These are phyloP conservation scores for Sabellastarte sp. DNA, from an alignment of 2,888 invertebrate species.

Conservation along the genomic window DNA sequence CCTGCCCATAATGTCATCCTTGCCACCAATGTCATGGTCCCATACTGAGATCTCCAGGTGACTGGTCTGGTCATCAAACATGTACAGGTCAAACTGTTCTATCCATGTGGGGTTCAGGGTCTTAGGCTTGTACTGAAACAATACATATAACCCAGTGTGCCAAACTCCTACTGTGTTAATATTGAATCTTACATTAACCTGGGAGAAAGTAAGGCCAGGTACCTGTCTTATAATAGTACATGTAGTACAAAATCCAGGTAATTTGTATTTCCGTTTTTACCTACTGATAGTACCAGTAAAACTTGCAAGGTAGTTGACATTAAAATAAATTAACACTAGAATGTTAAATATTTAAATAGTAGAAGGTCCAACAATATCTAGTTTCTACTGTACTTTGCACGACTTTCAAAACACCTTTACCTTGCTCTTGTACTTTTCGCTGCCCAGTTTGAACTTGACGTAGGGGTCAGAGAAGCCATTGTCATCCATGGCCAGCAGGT, in stretches of 20 bases:
- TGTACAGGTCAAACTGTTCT: slow-evolving; percentile 95
- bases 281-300: no score
- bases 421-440: slow-evolving; percentile 96
- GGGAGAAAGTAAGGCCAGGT: background rate
- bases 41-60: slow-evolving; percentile 87
- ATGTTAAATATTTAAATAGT: no score
- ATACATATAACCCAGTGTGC: no score
- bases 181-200: background rate
- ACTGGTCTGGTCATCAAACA: slow-evolving; percentile 92
- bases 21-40: slow-evolving; percentile 81
- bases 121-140: slow-evolving; percentile 66
- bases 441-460: slow-evolving; percentile 94
- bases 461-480: slow-evolving; percentile 89
- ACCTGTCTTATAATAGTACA: no score
- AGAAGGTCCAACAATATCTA: no score
- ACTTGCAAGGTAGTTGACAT: no score
- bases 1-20: slow-evolving; percentile 85
- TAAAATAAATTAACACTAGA: no score
- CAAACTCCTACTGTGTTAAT: no score
- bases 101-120: slow-evolving; percentile 87
- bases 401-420: no score
- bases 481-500: slow-evolving; percentile 79
- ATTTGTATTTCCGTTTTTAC: no score
- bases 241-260: no score
- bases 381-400: no score